phyloP scores from a whole-genome alignment of 1,140 invertebrate genomes.

The Caenorhabditis brenneri region DNA sequence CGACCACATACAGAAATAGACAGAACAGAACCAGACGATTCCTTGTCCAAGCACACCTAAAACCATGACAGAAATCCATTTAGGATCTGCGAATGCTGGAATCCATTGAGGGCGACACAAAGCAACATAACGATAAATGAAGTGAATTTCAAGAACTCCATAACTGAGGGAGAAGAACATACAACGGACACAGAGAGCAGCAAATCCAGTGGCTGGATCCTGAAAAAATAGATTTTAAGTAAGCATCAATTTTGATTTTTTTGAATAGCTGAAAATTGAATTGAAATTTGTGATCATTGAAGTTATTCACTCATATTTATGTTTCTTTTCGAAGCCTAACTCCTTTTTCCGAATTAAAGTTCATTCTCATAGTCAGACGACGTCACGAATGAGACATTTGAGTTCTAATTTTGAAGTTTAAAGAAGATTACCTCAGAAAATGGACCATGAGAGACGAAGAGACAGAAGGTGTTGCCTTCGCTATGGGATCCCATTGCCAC shows the following conservation, averaged over 20 bases:
- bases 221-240: too few relatives aligned
- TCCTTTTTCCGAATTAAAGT: too few relatives aligned
- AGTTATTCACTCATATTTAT: too few relatives aligned
- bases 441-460: neutral
- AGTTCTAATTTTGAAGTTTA: too few relatives aligned
- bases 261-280: too few relatives aligned
- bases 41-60: neutral
- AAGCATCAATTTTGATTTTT: too few relatives aligned
- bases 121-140: slow-evolving; percentile 17
- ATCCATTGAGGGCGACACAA: neutral
- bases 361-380: too few relatives aligned
- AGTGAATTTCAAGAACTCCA: slow-evolving; percentile 2
- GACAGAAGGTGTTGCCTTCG: neutral
- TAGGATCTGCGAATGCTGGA: neutral
- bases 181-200: slow-evolving; percentile 1
- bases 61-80: neutral
- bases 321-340: too few relatives aligned
- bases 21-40: slow-evolving; percentile 8
- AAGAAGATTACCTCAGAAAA: slow-evolving; percentile 10
- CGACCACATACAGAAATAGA: slow-evolving; percentile 4
- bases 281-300: too few relatives aligned
- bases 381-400: too few relatives aligned
- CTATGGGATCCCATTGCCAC: slow-evolving; percentile 27
- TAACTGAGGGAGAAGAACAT: slow-evolving; percentile 25
- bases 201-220: neutral